Conservation (phyloP, 2,797 vertebrate genomes). For the Pogoniulus pusillus region DNA sequence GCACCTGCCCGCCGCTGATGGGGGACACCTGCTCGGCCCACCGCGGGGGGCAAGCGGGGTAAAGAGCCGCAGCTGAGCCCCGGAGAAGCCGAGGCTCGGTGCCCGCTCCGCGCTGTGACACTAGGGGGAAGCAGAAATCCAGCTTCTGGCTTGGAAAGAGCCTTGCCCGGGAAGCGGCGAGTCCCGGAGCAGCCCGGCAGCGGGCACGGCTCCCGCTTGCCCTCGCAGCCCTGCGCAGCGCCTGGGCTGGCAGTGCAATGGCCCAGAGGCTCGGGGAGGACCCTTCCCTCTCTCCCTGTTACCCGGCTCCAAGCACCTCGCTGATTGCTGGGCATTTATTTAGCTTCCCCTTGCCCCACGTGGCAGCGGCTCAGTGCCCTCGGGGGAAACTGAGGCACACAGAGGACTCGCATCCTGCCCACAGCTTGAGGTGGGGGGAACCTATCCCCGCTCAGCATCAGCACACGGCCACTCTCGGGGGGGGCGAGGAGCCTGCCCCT, state of each 20-base stretch:
- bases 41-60: not conserved
- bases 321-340: accelerated
- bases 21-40: not conserved
- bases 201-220: no score
- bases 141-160: not conserved
- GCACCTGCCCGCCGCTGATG: not conserved
- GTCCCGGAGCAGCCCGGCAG: not conserved
- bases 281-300: accelerated
- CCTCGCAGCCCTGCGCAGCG: no score
- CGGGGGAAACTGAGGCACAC: constrained; percentile 1
- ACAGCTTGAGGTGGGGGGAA: not conserved
- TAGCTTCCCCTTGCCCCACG: accelerated
- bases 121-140: constrained; percentile 33
- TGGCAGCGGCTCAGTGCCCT: not conserved
- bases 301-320: not conserved
- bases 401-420: accelerated
- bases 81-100: not conserved
- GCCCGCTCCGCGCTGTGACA: not conserved
- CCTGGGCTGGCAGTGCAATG: accelerated
- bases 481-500: no score
- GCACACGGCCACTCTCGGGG: no score
- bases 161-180: not conserved
- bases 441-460: not conserved
- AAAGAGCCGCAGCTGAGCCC: not conserved
- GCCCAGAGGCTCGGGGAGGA: accelerated